phyloP scores from a whole-genome alignment of 2,797 vertebrate genomes.

The Paratrypauchen microcephalus region DNA sequence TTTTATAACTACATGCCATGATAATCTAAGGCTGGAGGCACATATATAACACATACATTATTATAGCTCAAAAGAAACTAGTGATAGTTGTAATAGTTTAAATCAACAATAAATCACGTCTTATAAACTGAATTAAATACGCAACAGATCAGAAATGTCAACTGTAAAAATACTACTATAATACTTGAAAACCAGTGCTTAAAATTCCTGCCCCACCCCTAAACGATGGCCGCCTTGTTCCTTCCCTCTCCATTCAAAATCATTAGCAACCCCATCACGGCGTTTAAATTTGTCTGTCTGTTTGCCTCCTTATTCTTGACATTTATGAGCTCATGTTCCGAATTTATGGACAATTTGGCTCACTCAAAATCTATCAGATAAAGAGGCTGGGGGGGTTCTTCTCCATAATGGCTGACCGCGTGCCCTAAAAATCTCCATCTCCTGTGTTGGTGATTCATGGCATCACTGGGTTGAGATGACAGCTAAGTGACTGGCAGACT shows the following conservation, averaged over 20 bases:
- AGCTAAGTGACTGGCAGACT: constrained; percentile 59
- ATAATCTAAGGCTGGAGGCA: too few relatives aligned
- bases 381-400: constrained; percentile 59
- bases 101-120: too few relatives aligned
- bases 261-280: constrained; percentile 63
- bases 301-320: constrained; percentile 66
- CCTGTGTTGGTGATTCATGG: constrained; percentile 63
- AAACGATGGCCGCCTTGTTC: constrained; percentile 8
- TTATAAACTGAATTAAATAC: constrained; percentile 4
- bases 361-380: constrained; percentile 70
- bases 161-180: neutral
- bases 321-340: constrained; percentile 69
- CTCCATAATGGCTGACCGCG: constrained; percentile 58
- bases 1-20: too few relatives aligned
- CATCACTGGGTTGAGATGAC: constrained; percentile 50
- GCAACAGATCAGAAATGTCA: neutral
- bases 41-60: neutral
- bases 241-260: constrained; percentile 33
- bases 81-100: too few relatives aligned
- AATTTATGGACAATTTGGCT: constrained; percentile 76
- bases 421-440: constrained; percentile 52
- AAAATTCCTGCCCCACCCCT: neutral
- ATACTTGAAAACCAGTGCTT: neutral
- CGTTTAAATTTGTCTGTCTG: constrained; percentile 58
- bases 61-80: neutral